These are phyloP conservation scores for Lophochroa leadbeateri DNA, from an alignment of 2,113 vertebrate genomes.

Conservation along the genomic window DNA sequence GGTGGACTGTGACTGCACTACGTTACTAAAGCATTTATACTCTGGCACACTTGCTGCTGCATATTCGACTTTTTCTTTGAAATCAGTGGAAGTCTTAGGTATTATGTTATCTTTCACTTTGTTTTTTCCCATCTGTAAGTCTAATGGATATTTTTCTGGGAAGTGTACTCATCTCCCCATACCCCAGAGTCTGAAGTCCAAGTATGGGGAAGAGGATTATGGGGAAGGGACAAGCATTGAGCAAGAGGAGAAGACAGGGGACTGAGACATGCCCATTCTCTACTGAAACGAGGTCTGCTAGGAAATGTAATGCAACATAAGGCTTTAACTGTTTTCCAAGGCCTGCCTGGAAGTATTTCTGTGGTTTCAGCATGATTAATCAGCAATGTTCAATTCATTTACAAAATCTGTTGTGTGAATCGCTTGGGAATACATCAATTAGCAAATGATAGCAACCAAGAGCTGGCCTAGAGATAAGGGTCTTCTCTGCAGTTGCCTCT, in stretches of 20 bases:
- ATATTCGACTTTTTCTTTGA: not conserved
- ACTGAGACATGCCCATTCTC: not conserved
- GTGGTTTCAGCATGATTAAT: not conserved
- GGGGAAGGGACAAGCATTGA: not conserved
- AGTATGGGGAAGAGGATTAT: accelerated
- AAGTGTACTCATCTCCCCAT: not conserved
- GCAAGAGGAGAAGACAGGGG: not conserved
- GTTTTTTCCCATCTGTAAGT: not conserved
- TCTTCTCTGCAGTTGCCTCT: not conserved
- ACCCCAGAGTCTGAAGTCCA: not conserved
- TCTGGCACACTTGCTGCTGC: not conserved
- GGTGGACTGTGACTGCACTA: not conserved
- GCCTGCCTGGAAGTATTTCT: not conserved
- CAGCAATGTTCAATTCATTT: not conserved
- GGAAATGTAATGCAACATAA: not conserved
- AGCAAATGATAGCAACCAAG: not conserved
- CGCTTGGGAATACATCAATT: not conserved
- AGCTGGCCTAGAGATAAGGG: not conserved
- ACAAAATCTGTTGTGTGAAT: not conserved
- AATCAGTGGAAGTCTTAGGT: not conserved
- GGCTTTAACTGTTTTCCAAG: not conserved
- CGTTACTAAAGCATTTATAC: not conserved
- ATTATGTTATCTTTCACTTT: not conserved
- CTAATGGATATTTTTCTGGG: not conserved
- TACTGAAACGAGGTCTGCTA: not conserved